Conservation (phyloP, 2,797 vertebrate genomes). For the Poeciliopsis presidionis region DNA sequence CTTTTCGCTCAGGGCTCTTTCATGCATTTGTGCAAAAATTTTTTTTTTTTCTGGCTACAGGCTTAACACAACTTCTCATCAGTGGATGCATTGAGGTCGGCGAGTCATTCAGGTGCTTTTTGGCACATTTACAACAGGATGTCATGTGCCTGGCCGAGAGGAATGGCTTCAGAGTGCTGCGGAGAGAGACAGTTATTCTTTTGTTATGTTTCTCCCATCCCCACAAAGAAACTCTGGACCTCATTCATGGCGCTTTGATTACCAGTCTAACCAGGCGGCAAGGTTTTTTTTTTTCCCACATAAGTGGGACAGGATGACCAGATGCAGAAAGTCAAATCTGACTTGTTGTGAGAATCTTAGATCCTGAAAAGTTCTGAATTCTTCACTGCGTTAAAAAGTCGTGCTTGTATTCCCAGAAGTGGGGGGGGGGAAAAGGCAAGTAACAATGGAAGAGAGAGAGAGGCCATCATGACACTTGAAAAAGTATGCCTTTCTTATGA, state of each 20-base stretch:
- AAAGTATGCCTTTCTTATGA: background rate
- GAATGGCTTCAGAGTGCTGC: background rate
- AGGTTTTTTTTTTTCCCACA: background rate
- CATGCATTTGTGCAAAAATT: background rate
- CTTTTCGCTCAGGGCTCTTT: background rate
- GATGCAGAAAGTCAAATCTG: background rate
- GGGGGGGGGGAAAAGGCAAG: background rate
- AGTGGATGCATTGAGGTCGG: background rate
- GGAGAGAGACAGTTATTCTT: constrained; percentile 3
- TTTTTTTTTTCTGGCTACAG: background rate
- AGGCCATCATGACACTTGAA: background rate
- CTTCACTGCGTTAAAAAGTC: background rate
- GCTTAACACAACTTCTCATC: background rate
- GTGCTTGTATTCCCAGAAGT: background rate
- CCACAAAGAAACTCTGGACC: constrained; percentile 3
- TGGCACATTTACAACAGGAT: constrained; percentile 15
- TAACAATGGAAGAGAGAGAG: background rate
- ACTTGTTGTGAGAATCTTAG: background rate
- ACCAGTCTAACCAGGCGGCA: background rate
- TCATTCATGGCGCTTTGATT: background rate
- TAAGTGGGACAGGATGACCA: background rate
- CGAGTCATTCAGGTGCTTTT: constrained; percentile 6
- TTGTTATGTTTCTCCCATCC: constrained; percentile 2
- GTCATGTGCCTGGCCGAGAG: background rate
- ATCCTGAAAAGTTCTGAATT: background rate